phyloP scores from a whole-genome alignment of 1,140 invertebrate genomes.

The Drosophila ercepeae region DNA sequence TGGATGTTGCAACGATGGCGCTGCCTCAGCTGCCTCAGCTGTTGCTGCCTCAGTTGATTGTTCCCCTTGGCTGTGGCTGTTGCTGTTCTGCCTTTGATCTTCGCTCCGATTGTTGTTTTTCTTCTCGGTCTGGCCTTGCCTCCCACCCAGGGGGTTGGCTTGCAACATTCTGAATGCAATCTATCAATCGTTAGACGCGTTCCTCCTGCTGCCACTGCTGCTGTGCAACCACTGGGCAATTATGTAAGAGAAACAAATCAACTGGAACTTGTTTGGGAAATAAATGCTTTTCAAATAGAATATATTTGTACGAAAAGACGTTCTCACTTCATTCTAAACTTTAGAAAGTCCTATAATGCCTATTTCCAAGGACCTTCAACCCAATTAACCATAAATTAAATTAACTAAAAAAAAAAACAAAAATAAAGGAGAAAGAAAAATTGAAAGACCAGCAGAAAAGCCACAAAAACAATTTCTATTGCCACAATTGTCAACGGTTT shows the following conservation, averaged over 20 bases:
- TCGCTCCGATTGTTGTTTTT: constrained; percentile 39
- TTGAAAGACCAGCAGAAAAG: constrained; percentile 14
- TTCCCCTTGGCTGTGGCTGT: constrained; percentile 10
- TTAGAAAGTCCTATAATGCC: constrained; percentile 20
- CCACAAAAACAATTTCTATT: constrained; percentile 31
- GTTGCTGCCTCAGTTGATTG: constrained; percentile 36
- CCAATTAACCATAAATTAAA: constrained; percentile 75
- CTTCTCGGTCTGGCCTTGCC: constrained; percentile 12
- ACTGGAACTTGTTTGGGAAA: constrained; percentile 5
- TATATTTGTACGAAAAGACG: no score
- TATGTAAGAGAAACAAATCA: constrained; percentile 63
- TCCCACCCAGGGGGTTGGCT: constrained; percentile 44
- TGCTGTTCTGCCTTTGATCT: constrained; percentile 66
- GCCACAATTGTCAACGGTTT: constrained; percentile 60
- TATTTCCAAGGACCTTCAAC: constrained; percentile 59
- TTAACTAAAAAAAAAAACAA: constrained; percentile 52
- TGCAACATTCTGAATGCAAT: constrained; percentile 78
- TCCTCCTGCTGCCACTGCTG: constrained; percentile 10
- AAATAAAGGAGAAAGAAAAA: constrained; percentile 26
- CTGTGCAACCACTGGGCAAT: constrained; percentile 62
- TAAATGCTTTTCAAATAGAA: neutral
- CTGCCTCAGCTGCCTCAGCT: constrained; percentile 42
- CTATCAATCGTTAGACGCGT: constrained; percentile 60
- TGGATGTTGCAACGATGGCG: constrained; percentile 69
- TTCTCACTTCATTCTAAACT: constrained; percentile 7